phyloP scores from a whole-genome alignment of 2,888 invertebrate species.

The Acronicta psi region DNA sequence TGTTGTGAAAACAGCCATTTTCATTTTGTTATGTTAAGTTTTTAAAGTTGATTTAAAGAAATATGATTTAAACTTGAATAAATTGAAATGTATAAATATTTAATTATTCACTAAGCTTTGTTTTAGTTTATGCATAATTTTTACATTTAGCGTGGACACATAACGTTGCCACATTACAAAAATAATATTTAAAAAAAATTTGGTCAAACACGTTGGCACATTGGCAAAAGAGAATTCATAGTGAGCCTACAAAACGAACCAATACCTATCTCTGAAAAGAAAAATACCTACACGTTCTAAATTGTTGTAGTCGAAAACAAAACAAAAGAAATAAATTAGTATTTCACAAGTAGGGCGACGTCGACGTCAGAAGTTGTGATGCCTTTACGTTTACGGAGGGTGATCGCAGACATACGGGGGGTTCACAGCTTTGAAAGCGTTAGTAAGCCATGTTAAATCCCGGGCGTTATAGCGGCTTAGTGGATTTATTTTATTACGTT shows the following conservation, averaged over 20 bases:
- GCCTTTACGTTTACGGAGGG: constrained; percentile 49
- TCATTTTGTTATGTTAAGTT: too few species aligned
- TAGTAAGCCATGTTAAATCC: constrained; percentile 78
- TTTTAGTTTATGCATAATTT: constrained; percentile 10
- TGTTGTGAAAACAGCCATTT: neutral
- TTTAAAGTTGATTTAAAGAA: constrained; percentile 5
- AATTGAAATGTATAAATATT: constrained; percentile 10
- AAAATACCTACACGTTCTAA: constrained; percentile 23
- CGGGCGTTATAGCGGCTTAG: constrained; percentile 73
- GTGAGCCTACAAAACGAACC: constrained; percentile 1
- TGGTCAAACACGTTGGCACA: neutral
- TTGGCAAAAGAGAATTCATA: neutral
- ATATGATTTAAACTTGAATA: constrained; percentile 9
- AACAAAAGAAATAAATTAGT: constrained; percentile 47
- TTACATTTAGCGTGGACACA: neutral
- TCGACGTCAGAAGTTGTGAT: constrained; percentile 47
- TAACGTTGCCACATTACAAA: constrained; percentile 2
- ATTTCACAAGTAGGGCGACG: constrained; percentile 37
- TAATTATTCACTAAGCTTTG: constrained; percentile 10
- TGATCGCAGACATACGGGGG: constrained; percentile 62
- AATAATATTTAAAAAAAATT: constrained; percentile 6
- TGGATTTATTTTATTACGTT: constrained; percentile 84
- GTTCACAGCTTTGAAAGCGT: constrained; percentile 74
- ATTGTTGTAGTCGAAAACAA: constrained; percentile 29
- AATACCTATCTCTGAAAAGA: constrained; percentile 15